A percentile compares a stretch with the other conserved stretches of the same genome.
These are phyloP conservation scores for Chelon labrosus DNA, from an alignment of 2,797 vertebrate genomes.

Conservation along the genomic window DNA sequence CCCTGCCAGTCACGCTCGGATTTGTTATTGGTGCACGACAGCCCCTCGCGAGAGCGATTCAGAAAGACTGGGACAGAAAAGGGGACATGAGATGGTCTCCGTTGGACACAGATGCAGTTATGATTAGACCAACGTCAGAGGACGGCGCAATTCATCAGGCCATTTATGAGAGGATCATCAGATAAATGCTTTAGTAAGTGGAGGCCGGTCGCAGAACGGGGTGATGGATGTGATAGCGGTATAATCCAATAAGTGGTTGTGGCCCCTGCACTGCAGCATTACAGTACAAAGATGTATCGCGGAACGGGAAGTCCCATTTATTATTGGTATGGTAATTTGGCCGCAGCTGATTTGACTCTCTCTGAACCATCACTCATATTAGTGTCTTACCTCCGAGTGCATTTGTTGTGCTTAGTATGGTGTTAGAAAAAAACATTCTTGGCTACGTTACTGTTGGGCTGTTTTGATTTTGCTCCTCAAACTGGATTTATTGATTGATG, in stretches of 20 bases:
- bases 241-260: conserved; percentile 75
- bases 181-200: conserved; percentile 76
- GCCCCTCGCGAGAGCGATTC: conserved; percentile 26
- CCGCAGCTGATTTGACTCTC: conserved; percentile 27
- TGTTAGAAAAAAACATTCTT: conserved; percentile 15
- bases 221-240: conserved; percentile 74
- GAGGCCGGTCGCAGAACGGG: conserved; percentile 55
- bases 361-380: conserved; percentile 10
- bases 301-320: conserved; percentile 27
- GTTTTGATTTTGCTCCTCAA: conserved; percentile 43
- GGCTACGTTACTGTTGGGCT: conserved; percentile 42
- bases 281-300: conserved; percentile 57
- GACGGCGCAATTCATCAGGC: conserved; percentile 72
- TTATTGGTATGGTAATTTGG: conserved; percentile 32
- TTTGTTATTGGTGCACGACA: conserved; percentile 25
- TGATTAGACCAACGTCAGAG: conserved; percentile 69
- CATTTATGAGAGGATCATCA: conserved; percentile 75
- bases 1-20: conserved; percentile 12
- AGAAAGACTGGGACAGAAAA: conserved; percentile 42
- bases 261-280: conserved; percentile 47
- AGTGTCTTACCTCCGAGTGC: background rate
- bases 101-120: conserved; percentile 71
- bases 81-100: conserved; percentile 56
- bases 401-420: conserved; percentile 31
- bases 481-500: conserved; percentile 65